phyloP scores from a whole-genome alignment of 2,113 vertebrate species.

The Pelecanoides urinatrix region DNA sequence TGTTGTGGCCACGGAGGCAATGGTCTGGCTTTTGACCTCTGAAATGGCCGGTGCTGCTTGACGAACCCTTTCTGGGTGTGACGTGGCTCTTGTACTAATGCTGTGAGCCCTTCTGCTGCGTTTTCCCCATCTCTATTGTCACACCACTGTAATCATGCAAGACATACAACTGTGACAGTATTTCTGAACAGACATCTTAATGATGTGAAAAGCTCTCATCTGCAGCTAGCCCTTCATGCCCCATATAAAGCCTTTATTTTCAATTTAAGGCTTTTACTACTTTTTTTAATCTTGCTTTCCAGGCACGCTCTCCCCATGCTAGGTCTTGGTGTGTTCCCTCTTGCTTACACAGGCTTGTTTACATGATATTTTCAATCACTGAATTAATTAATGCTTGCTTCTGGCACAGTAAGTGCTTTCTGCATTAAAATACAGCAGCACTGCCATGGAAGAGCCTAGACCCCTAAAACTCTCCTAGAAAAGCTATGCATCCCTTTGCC shows the following conservation, averaged over 20 bases:
- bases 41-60: background rate
- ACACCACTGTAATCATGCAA: rapidly evolving
- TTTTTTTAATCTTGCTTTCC: background rate
- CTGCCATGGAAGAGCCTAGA: too few species aligned
- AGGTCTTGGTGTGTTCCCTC: background rate
- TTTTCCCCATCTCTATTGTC: background rate
- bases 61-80: background rate
- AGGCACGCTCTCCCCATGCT: background rate
- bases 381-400: background rate
- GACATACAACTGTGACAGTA: rapidly evolving
- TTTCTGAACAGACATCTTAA: background rate
- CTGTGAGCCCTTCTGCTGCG: background rate
- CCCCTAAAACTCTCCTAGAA: background rate
- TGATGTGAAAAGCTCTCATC: background rate
- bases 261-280: background rate
- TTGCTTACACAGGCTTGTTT: background rate
- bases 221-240: background rate
- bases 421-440: background rate
- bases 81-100: rapidly evolving
- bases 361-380: rapidly evolving
- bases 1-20: rapidly evolving
- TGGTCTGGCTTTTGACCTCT: background rate
- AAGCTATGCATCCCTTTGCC: background rate
- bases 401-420: background rate
- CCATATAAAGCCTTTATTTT: background rate